Evolutionary conservation across 2,113 vertebrate species (phyloP).

Genomic region (Pelusios castaneus): DNA sequence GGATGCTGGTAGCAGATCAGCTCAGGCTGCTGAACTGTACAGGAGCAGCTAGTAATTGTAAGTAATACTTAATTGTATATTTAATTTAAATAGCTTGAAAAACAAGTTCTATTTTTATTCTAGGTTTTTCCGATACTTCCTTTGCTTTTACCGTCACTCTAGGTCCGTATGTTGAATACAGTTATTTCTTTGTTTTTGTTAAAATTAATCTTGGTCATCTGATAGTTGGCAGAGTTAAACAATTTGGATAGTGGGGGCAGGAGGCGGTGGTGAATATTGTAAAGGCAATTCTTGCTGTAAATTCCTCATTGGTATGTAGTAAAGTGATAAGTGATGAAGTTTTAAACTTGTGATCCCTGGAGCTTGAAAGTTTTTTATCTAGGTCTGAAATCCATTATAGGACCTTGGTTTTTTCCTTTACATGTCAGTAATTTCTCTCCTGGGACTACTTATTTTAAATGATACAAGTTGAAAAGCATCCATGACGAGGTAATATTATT

Average conservation of each 20-base stretch:
- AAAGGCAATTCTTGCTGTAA: not conserved
- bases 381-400: not conserved
- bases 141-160: not conserved
- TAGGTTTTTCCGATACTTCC: not conserved
- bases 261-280: too few species aligned
- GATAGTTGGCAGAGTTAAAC: not conserved
- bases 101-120: not conserved
- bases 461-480: not conserved
- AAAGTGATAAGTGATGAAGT: not conserved
- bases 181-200: not conserved
- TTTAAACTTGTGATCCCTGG: not conserved
- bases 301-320: not conserved
- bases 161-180: not conserved
- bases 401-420: slow-evolving; percentile 29
- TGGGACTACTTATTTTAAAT: slow-evolving; percentile 11
- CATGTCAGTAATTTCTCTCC: not conserved
- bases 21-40: slow-evolving; percentile 30
- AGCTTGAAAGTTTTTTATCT: slow-evolving; percentile 9
- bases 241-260: not conserved
- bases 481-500: not conserved
- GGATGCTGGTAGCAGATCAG: slow-evolving; percentile 73
- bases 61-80: slow-evolving; percentile 14
- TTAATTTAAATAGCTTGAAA: not conserved
- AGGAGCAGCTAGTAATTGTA: slow-evolving; percentile 49
- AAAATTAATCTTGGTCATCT: not conserved